Conservation (phyloP, 2,797 vertebrate species). For the Syncerus caffer region DNA sequence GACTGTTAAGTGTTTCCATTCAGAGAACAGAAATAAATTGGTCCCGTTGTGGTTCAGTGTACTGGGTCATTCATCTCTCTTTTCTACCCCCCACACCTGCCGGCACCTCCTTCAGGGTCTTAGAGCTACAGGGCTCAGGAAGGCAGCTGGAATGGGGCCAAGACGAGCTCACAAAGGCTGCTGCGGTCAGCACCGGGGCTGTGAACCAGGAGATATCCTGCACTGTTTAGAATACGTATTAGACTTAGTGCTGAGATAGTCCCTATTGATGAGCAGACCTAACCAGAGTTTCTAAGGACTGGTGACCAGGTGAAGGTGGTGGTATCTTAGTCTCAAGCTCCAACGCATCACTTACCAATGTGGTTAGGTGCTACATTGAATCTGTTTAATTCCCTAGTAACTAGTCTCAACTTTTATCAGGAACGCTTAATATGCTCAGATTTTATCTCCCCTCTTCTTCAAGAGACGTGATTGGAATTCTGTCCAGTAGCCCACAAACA, state of each 20-base stretch:
- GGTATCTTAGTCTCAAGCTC: background rate
- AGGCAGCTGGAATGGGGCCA: background rate
- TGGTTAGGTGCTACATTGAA: background rate
- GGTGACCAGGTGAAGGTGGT: background rate
- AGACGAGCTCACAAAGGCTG: background rate
- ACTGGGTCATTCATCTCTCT: background rate
- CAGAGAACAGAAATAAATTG: conserved; percentile 22
- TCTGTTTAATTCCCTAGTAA: conserved; percentile 17
- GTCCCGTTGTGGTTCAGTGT: background rate
- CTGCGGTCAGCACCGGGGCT: background rate
- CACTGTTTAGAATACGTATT: conserved; percentile 4
- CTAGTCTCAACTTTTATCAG: background rate
- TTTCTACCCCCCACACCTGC: background rate
- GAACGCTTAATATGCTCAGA: background rate
- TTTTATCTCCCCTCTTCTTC: background rate
- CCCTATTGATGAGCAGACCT: conserved; percentile 14
- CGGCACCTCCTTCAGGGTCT: background rate
- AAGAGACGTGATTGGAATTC: conserved; percentile 25
- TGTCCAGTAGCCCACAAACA: background rate
- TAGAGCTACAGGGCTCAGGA: background rate
- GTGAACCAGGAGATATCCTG: background rate
- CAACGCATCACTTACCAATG: background rate
- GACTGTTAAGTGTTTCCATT: conserved; percentile 10
- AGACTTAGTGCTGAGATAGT: background rate
- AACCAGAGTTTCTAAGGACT: background rate